Conservation (phyloP, 2,797 vertebrate genomes). For the Arnoldichthys spilopterus region DNA sequence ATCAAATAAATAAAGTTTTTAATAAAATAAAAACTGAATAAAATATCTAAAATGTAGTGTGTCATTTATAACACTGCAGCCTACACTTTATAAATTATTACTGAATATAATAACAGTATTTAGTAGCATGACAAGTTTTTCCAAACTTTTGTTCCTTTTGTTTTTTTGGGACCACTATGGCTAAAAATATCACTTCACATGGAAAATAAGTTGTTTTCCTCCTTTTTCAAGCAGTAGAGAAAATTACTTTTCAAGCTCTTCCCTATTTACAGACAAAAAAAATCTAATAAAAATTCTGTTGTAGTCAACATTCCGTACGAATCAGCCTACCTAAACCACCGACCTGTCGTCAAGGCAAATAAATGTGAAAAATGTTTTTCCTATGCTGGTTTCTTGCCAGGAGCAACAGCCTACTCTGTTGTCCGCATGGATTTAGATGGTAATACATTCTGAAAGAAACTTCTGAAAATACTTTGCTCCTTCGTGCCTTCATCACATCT, state of each 20-base stretch:
- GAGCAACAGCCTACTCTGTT: slow-evolving; percentile 17
- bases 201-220: slow-evolving; percentile 15
- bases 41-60: too few species aligned
- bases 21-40: too few species aligned
- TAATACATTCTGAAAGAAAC: slow-evolving; percentile 20
- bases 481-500: slow-evolving; percentile 23
- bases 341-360: slow-evolving; percentile 34
- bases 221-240: slow-evolving; percentile 29
- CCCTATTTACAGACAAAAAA: slow-evolving; percentile 7
- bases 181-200: slow-evolving; percentile 31
- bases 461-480: slow-evolving; percentile 36
- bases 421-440: slow-evolving; percentile 29
- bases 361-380: slow-evolving; percentile 46
- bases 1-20: too few species aligned
- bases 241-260: slow-evolving; percentile 33
- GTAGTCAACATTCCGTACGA: slow-evolving; percentile 28
- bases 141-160: neutral
- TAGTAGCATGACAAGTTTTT: neutral
- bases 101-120: too few species aligned
- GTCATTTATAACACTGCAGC: too few species aligned
- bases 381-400: slow-evolving; percentile 29
- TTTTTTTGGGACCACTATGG: neutral
- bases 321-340: slow-evolving; percentile 22
- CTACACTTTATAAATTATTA: too few species aligned
- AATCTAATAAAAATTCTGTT: slow-evolving; percentile 39